Evolutionary conservation across 2,113 vertebrate species (phyloP), one percentile per base, ranked within the genome.

Genomic region (Hippopotamus amphibius): DNA sequence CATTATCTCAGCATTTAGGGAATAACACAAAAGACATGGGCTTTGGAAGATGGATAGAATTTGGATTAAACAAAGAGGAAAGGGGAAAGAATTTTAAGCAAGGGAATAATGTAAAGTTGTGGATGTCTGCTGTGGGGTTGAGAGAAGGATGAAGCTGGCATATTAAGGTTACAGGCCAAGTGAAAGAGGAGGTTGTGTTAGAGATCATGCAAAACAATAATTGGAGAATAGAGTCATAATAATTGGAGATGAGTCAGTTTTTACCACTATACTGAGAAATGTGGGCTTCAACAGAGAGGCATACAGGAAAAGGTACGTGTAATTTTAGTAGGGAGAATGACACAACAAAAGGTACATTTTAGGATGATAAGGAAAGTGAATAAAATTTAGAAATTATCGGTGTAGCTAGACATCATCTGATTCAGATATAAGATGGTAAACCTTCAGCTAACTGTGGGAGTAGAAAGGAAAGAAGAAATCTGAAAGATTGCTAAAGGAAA

Each of bases 391-490:
- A 87, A 89, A 30, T 90, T 21, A 89, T 43, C 37, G 16, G 4
- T 43, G 46, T 14, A 86, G 8, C 28, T 50, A 43, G 81, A 81
- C 3, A 46, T 33, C 41, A 63, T 63, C 66, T 80, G 53, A 68
- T 71, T 81, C 50, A 72, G 76, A 16, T 65, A 15, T 19, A 33
- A 93, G 55, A 37, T 66, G 48, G 48, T 37, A 68, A 22, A 7
- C 22, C 72, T 50, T 71, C 1, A 3, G 37, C 28, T 81, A 84
- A 86, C 9, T 9, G 3, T 66, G 24, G 19, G 24, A 69, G n/a
- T 22, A 43, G 69, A 87, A 91, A 85, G 50, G 48, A 92, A 89
- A 87, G n/a, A 17, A 68, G 65, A 92, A 95, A 86, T 48, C 28
- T 30, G 63, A 89, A 66, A 66, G 69, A n/a, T 33, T 24, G 0